Evolutionary conservation across 2,888 invertebrate species (phyloP).

Genomic region (Ryuthela nishihirai): DNA sequence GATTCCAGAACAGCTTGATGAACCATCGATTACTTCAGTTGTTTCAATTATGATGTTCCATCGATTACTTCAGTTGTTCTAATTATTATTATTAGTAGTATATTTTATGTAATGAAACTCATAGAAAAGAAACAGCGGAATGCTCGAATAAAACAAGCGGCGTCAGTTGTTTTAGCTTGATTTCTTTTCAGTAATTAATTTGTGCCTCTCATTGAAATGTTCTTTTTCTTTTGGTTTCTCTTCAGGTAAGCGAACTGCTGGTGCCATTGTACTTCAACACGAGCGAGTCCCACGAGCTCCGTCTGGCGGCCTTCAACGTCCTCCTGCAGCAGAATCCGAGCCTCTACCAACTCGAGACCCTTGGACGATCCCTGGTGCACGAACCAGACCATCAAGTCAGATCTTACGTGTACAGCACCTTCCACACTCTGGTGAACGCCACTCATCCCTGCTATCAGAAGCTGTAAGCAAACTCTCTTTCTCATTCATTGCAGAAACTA

Average conservation of each 20-base stretch:
- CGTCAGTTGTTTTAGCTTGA: too few species aligned
- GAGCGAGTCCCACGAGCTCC: slow-evolving; percentile 46
- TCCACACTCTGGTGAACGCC: slow-evolving; percentile 44
- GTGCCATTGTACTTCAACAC: slow-evolving; percentile 48
- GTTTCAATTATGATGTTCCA: too few species aligned
- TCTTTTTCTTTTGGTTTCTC: too few species aligned
- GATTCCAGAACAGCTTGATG: too few species aligned
- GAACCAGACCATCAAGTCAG: slow-evolving; percentile 47
- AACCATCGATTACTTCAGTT: too few species aligned
- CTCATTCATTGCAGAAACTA: not conserved
- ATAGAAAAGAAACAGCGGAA: too few species aligned
- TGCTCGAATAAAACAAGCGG: too few species aligned
- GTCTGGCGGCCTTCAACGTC: slow-evolving; percentile 49
- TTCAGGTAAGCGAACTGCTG: slow-evolving; percentile 27
- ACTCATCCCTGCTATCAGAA: slow-evolving; percentile 38
- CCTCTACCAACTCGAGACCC: slow-evolving; percentile 47
- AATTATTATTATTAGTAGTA: too few species aligned
- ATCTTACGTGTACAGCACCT: slow-evolving; percentile 46
- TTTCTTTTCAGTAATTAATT: too few species aligned
- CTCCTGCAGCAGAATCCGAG: slow-evolving; percentile 45
- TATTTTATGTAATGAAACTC: too few species aligned
- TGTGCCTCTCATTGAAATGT: too few species aligned
- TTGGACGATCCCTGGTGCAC: slow-evolving; percentile 49
- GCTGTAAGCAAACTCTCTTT: slow-evolving; percentile 17
- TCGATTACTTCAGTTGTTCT: too few species aligned